Evolutionary conservation across 2,113 vertebrate species (phyloP), one percentile per base, ranked within the genome.

Genomic region (Aix galericulata): DNA sequence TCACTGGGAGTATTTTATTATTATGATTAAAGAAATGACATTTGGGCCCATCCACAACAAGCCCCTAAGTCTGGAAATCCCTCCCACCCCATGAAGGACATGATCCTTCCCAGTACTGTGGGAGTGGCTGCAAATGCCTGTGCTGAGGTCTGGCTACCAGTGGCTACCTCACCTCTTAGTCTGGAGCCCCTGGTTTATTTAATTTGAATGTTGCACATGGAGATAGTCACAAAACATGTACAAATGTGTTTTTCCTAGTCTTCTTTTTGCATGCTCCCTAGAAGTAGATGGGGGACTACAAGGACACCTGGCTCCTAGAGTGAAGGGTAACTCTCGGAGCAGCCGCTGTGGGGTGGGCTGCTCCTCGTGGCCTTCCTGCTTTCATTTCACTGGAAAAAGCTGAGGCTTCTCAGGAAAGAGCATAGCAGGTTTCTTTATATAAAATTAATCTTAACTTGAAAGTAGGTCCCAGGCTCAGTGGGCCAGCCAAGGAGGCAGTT

Each of bases 1-100:
- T 91, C 82, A 93, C 13, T 63, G 62, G 32, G 38, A 89, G 31
- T 86, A 79, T 72, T 90, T 86, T 50, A 59, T 89, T 94, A 52
- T 74, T 63, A 17, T 77, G 44, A 63, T 67, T 66, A 91, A 78
- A 48, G 32, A 81, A 50, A 40, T 89, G 55, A 67, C 78, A 89
- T 53, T 53, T 63, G 32, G 25, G 16, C 40, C 59, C 34, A 55
- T 25, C 26, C 71, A 76, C n/a, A 38, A 6, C 8, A 44, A 89
- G 21, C 14, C 81, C 36, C 22, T n/a, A 34, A 55, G 62, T 32
- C 13, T 74, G 38, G 52, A 88, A 92, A 56, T 48, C 22, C 25
- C 29, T 55, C 20, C 42, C 5, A 27, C 7, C 4, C 34, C 1
- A 0, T 4, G 2, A 40, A 84, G 32, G 34, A 16, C 89, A 11